Evolutionary conservation across 2,888 invertebrate genomes (phyloP), one percentile per base, ranked within the genome.

Genomic region (Noctua pronuba): DNA sequence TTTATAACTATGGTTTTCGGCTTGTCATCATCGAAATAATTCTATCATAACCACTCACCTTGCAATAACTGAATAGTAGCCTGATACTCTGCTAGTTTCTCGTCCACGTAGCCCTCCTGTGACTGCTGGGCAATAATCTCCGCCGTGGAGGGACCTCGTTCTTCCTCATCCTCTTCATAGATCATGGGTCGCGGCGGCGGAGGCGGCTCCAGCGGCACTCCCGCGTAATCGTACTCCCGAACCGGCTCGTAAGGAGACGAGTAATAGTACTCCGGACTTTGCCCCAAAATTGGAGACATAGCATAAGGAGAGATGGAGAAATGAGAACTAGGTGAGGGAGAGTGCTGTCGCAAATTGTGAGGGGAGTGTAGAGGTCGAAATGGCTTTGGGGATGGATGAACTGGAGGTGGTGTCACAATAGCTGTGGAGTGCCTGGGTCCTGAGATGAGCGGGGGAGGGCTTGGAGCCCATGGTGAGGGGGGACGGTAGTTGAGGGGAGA

Each of bases 71-170:
- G 98, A 95, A 99, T 99, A 52, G 99, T 99, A 85, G 98, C 98
- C 95, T 99, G 99, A 94, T 99, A 99, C 96, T 99, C 99, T 73
- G 99, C 98, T 91, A 99, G 97, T 94, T 98, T 98, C 95, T 99
- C 99, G 93, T 99, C 99, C 86, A 99, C 98, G 94, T 99, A 99
- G 95, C 99, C 99, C 95, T 99, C 99, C 96, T 99, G 99, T 80
- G 98, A 98, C 96, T 99, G 99, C 94, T 98, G 98, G 83, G 99
- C 99, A 90, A 99, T 99, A 90, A 99, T 99, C 95, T 99, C 99
- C 68, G 99, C 99, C 31, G 99, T 99, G 80, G 98, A 98, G 18
- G 98, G 98, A 66, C 98, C 98, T 88, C 98, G 97, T 86, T 98
- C 98, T 92, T 98, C 98, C 77, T 92, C 92, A 58, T 98, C 98